Percentiles rank a stretch among this genome's conserved stretches.
Conservation (phyloP, 1,140 invertebrate genomes). For the Caenorhabditis remanei region DNA sequence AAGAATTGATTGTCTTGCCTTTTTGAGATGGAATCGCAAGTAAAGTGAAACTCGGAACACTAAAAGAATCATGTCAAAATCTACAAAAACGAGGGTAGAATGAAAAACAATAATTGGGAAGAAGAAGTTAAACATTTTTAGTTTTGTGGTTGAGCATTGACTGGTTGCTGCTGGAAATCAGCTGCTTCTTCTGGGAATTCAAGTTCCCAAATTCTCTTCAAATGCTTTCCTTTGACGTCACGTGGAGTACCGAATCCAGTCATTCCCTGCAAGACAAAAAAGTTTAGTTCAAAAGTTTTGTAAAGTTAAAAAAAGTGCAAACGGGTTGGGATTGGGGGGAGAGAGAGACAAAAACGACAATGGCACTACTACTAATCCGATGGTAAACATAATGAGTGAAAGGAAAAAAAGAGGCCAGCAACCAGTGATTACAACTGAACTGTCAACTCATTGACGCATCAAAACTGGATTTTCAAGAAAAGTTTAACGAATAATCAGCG, state of each 20-base stretch:
- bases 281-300: not conserved
- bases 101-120: not conserved
- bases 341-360: not conserved
- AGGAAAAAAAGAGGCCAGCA: not conserved
- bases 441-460: constrained; percentile 41
- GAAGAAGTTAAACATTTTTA: not conserved
- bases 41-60: constrained; percentile 18
- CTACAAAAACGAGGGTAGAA: not conserved
- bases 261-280: constrained; percentile 66
- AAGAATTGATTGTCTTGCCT: not conserved
- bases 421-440: constrained; percentile 27
- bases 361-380: constrained; percentile 49
- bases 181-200: constrained; percentile 70
- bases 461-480: not conserved
- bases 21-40: constrained; percentile 26
- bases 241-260: constrained; percentile 67
- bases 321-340: not conserved
- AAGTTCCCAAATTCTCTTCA: constrained; percentile 71
- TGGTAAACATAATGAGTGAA: constrained; percentile 14
- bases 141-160: constrained; percentile 63
- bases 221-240: constrained; percentile 70
- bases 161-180: constrained; percentile 59
- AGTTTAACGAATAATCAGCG: not conserved
- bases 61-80: constrained; percentile 26
- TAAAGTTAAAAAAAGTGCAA: constrained; percentile 29